Conservation (phyloP, 2,113 vertebrate species). For the Gavialis gangeticus region DNA sequence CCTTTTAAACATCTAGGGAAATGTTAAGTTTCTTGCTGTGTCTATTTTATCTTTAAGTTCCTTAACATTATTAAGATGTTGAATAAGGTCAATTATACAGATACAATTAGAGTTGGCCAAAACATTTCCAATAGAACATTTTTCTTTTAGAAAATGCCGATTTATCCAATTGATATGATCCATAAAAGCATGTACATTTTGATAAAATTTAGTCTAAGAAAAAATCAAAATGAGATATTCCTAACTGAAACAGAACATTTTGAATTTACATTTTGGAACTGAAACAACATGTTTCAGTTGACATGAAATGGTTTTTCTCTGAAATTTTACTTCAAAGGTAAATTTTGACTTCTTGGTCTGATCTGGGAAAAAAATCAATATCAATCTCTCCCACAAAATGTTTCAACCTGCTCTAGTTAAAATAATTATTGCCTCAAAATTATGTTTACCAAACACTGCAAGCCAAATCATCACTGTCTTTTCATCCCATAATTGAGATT, state of each 20-base stretch:
- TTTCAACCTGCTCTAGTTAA: background rate
- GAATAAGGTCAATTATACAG: background rate
- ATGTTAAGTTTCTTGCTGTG: background rate
- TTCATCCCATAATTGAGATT: background rate
- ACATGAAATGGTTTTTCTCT: background rate
- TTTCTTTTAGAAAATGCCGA: background rate
- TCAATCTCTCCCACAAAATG: background rate
- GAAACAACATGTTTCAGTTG: background rate
- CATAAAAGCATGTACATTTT: no score
- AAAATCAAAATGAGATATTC: background rate
- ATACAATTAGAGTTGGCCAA: background rate
- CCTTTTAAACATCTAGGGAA: constrained; percentile 23
- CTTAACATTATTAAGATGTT: background rate
- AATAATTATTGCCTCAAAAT: background rate
- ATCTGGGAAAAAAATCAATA: no score
- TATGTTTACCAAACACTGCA: background rate
- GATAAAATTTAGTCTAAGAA: background rate
- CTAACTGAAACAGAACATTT: background rate
- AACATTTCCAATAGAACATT: background rate
- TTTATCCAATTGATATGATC: background rate
- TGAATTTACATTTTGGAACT: background rate
- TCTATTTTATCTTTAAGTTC: constrained; percentile 23
- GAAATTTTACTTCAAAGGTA: background rate
- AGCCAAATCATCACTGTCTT: background rate
- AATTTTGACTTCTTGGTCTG: no score